phyloP scores from a whole-genome alignment of 2,797 vertebrate genomes.

The Lutjanus campechanus region DNA sequence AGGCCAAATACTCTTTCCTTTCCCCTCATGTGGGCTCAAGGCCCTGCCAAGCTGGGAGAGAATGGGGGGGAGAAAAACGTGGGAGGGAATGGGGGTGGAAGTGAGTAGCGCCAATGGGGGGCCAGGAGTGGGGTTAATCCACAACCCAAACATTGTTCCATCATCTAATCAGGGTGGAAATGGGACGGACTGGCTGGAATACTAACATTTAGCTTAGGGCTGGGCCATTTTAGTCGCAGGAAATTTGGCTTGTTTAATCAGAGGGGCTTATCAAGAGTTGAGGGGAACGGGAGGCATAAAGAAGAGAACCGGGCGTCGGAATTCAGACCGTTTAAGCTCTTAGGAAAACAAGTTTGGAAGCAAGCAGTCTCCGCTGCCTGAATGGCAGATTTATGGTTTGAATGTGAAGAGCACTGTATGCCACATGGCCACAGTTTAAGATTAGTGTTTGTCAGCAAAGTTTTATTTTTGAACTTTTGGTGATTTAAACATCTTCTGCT shows the following conservation, averaged over 20 bases:
- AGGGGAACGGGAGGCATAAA: slow-evolving; percentile 39
- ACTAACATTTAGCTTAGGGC: slow-evolving; percentile 75
- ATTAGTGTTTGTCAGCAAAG: background rate
- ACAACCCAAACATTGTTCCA: slow-evolving; percentile 78
- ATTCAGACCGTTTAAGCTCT: slow-evolving; percentile 56
- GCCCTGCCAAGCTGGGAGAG: slow-evolving; percentile 30
- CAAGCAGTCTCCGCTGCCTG: slow-evolving; percentile 35
- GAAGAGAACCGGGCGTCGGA: slow-evolving; percentile 30
- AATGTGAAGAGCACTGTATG: slow-evolving; percentile 6
- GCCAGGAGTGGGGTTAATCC: slow-evolving; percentile 72
- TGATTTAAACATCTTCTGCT: background rate
- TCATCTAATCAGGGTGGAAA: slow-evolving; percentile 77
- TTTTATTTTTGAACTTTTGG: background rate
- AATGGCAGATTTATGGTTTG: slow-evolving; percentile 15
- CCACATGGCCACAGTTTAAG: background rate
- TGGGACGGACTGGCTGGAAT: slow-evolving; percentile 68
- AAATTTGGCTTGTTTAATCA: slow-evolving; percentile 73
- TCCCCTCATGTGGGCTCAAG: slow-evolving; percentile 24
- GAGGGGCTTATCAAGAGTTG: slow-evolving; percentile 58
- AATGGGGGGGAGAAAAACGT: slow-evolving; percentile 23
- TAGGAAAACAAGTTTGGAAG: slow-evolving; percentile 53
- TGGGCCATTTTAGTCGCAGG: slow-evolving; percentile 60
- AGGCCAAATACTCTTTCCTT: slow-evolving; percentile 33
- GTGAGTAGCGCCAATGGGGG: slow-evolving; percentile 53
- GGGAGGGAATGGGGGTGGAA: slow-evolving; percentile 39